A percentile compares a stretch with the other conserved stretches of the same genome.
phyloP scores from a whole-genome alignment of 2,113 vertebrate genomes.

The Spea multiplicata region DNA sequence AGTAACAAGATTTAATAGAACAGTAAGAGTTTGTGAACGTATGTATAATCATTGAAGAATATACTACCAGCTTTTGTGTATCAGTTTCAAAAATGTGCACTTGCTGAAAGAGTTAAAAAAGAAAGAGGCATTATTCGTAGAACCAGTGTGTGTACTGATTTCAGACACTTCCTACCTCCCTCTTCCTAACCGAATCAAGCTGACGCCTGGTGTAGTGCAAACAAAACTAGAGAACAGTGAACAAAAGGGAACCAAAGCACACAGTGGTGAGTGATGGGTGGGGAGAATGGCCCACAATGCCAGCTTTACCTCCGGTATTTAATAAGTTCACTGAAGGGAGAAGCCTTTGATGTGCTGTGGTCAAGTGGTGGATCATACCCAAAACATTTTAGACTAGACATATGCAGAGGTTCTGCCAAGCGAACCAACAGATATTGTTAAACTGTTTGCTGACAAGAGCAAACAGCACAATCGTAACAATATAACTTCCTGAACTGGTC shows the following conservation, averaged over 20 bases:
- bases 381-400: not conserved
- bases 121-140: not conserved
- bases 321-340: conserved; percentile 21
- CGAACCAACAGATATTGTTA: not conserved
- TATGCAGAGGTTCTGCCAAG: not conserved
- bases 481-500: not conserved
- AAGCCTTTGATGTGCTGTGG: conserved; percentile 12
- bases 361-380: not conserved
- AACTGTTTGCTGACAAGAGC: not conserved
- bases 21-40: too few relatives aligned
- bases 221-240: conserved; percentile 14
- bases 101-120: not conserved
- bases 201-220: conserved; percentile 16
- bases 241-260: conserved; percentile 12
- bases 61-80: too few relatives aligned
- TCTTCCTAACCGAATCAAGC: not conserved
- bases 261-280: conserved; percentile 16
- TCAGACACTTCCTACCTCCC: conserved; percentile 8
- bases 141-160: conserved; percentile 19
- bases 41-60: too few relatives aligned
- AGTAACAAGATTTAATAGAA: too few relatives aligned
- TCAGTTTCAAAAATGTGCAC: too few relatives aligned
- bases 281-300: conserved; percentile 10
- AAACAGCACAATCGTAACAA: not conserved
- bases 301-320: conserved; percentile 16